These are phyloP conservation scores for Phaethon lepturus DNA, from an alignment of 2,113 vertebrate species.

Conservation along the genomic window DNA sequence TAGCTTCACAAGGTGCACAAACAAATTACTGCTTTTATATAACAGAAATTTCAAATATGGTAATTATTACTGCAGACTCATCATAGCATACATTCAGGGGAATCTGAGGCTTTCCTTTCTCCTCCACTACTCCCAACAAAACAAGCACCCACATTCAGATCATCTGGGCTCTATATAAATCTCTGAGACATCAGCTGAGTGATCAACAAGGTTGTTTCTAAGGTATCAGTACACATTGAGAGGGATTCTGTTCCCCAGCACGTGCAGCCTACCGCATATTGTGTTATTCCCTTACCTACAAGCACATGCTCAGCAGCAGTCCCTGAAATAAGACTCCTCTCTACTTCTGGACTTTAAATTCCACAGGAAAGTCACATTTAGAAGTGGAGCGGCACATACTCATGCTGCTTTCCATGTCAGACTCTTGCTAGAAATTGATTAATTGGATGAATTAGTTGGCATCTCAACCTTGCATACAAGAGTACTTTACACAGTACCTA, in stretches of 20 bases:
- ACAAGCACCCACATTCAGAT: background rate
- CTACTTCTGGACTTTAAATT: background rate
- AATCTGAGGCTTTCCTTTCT: constrained; percentile 4
- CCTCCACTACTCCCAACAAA: background rate
- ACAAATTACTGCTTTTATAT: background rate
- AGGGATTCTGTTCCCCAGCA: background rate
- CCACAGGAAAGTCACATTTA: background rate
- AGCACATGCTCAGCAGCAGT: background rate
- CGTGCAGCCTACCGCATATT: background rate
- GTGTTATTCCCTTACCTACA: background rate
- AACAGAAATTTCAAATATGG: background rate
- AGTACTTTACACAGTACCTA: background rate
- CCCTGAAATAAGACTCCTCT: background rate
- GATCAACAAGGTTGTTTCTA: background rate
- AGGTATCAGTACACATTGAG: background rate
- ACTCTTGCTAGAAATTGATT: background rate
- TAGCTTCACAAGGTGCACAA: background rate
- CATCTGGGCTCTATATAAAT: background rate
- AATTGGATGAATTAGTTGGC: background rate
- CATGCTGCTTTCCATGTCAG: background rate
- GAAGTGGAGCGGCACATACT: background rate
- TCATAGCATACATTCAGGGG: background rate
- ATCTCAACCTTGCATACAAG: background rate
- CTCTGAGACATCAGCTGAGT: background rate
- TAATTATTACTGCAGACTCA: background rate